Evolutionary conservation across 2,113 vertebrate species (phyloP).

Genomic region (Zosterops japonicus): DNA sequence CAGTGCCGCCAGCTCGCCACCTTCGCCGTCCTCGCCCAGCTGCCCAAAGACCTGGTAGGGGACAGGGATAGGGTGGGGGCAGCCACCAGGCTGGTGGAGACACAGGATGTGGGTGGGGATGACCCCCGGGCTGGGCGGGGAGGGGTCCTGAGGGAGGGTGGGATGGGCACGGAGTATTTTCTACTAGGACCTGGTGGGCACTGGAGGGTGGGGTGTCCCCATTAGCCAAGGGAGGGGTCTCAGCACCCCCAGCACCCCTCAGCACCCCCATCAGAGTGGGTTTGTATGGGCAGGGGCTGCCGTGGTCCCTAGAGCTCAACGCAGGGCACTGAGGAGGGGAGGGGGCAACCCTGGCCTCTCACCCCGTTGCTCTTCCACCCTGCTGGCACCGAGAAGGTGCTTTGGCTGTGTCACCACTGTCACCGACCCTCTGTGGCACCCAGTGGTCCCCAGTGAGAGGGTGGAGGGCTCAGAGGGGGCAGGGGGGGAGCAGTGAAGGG

Average conservation of each 20-base stretch:
- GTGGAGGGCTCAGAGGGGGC: not conserved
- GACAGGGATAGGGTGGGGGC: not conserved
- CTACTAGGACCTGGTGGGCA: rapidly evolving
- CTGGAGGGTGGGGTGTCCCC: not conserved
- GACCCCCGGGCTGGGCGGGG: rapidly evolving
- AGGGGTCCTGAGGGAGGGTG: not conserved
- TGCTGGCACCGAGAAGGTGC: constrained; percentile 28
- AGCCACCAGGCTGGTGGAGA: not conserved
- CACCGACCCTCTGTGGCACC: no score
- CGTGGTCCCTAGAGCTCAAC: rapidly evolving
- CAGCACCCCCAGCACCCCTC: not conserved
- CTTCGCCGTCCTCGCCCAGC: constrained; percentile 93
- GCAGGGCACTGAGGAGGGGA: not conserved
- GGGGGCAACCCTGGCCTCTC: not conserved
- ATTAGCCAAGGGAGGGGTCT: not conserved
- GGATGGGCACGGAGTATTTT: not conserved
- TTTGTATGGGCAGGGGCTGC: not conserved
- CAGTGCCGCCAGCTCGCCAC: constrained; percentile 94
- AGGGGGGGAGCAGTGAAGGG: not conserved
- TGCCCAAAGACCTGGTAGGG: constrained; percentile 92
- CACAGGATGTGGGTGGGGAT: rapidly evolving
- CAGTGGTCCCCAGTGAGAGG: rapidly evolving
- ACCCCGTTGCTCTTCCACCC: constrained; percentile 41
- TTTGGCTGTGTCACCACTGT: not conserved
- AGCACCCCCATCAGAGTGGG: not conserved